Evolutionary conservation across 2,797 vertebrate species (phyloP).

Genomic region (Phoxinus dragarum): DNA sequence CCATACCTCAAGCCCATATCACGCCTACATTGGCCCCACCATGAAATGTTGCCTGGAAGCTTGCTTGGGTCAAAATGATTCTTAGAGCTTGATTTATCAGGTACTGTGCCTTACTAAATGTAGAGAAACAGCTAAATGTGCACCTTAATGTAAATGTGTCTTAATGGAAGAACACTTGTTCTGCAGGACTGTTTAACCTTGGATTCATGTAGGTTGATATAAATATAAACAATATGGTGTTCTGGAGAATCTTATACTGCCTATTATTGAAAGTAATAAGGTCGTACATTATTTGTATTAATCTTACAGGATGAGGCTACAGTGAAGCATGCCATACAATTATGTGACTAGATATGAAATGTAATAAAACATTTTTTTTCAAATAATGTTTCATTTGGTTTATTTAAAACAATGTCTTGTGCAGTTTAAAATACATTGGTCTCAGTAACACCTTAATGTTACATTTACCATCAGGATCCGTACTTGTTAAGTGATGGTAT

Average conservation of each 20-base stretch:
- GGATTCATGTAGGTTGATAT: neutral
- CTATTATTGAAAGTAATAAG: neutral
- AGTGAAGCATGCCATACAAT: neutral
- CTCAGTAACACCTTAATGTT: neutral
- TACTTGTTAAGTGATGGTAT: neutral
- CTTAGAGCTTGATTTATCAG: neutral
- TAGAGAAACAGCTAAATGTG: conserved; percentile 36
- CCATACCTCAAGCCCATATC: neutral
- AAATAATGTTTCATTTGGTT: neutral
- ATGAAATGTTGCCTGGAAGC: neutral
- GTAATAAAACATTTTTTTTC: conserved; percentile 15
- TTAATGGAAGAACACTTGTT: conserved; percentile 2
- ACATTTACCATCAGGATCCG: neutral
- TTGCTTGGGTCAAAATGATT: neutral
- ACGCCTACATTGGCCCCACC: neutral
- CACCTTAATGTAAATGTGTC: conserved; percentile 16
- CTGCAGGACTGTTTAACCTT: neutral
- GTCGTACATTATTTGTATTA: neutral
- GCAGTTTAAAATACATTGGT: conserved; percentile 8
- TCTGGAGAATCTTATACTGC: neutral
- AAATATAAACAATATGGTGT: conserved; percentile 11
- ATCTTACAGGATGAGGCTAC: neutral
- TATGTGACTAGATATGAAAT: neutral
- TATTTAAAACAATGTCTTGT: conserved; percentile 13
- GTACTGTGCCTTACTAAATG: conserved; percentile 49